Evolutionary conservation across 2,888 invertebrate genomes (phyloP).

Genomic region (Caenorhabditis wallacei): DNA sequence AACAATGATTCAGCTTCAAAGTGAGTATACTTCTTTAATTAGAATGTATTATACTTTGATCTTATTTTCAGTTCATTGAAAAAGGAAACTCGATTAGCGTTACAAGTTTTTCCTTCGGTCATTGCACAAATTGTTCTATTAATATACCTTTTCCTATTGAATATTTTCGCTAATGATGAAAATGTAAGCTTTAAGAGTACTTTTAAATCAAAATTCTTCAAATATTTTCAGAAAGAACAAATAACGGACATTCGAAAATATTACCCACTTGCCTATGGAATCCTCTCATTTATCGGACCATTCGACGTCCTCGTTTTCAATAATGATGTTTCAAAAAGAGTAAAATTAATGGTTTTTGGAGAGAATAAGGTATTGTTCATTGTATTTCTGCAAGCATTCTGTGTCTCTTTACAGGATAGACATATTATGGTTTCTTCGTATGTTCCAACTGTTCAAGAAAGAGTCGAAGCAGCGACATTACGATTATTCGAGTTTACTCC

Average conservation of each 20-base stretch:
- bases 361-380: neutral
- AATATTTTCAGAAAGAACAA: slow-evolving; percentile 1
- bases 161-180: neutral
- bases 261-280: slow-evolving; percentile 10
- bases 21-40: neutral
- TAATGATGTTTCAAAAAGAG: neutral
- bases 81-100: slow-evolving; percentile 8
- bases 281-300: slow-evolving; percentile 18
- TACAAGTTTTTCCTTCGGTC: slow-evolving; percentile 1
- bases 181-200: neutral
- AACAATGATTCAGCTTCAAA: neutral
- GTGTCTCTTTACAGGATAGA: too few relatives aligned
- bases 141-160: neutral
- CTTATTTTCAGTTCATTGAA: neutral
- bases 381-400: too few relatives aligned
- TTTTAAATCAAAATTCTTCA: neutral
- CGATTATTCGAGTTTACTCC: neutral
- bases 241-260: neutral
- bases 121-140: neutral
- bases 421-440: neutral
- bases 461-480: neutral
- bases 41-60: neutral
- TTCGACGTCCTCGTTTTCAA: slow-evolving; percentile 14
- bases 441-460: neutral
- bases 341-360: neutral